Evolutionary conservation across 2,113 vertebrate species (phyloP).

Genomic region (Tachuris rubrigastra): DNA sequence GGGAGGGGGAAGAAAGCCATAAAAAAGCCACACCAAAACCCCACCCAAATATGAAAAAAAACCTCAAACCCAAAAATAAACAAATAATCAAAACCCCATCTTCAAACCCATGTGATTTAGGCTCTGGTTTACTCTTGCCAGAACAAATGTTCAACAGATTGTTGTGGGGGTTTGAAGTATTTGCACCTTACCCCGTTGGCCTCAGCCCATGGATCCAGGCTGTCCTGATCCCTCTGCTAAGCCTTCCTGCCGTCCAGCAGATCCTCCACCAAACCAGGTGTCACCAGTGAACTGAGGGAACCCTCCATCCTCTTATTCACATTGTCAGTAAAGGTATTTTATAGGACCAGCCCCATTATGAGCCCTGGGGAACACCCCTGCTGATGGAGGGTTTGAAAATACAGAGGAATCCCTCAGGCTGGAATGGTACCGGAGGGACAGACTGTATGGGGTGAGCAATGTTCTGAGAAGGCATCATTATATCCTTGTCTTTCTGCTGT

Average conservation of each 20-base stretch:
- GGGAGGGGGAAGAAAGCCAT: rapidly evolving
- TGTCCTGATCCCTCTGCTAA: neutral
- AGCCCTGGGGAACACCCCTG: neutral
- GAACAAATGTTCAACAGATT: neutral
- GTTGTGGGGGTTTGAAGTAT: neutral
- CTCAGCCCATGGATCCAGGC: rapidly evolving
- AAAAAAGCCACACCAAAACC: rapidly evolving
- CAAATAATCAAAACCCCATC: rapidly evolving
- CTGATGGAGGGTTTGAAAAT: neutral
- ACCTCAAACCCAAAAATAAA: neutral
- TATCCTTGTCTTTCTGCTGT: neutral
- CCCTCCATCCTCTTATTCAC: rapidly evolving
- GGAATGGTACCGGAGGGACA: neutral
- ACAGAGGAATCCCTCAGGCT: neutral
- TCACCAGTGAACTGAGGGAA: neutral
- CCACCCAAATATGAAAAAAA: neutral
- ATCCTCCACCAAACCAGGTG: neutral
- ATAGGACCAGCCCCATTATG: neutral
- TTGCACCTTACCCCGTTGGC: neutral
- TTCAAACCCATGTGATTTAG: neutral
- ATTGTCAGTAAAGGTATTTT: neutral
- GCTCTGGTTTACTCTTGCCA: neutral
- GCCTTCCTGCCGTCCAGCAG: neutral
- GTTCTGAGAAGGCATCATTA: neutral
- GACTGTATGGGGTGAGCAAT: neutral